These are phyloP conservation scores for Empidonax alnorum DNA, from an alignment of 2,113 vertebrate genomes.

Conservation along the genomic window DNA sequence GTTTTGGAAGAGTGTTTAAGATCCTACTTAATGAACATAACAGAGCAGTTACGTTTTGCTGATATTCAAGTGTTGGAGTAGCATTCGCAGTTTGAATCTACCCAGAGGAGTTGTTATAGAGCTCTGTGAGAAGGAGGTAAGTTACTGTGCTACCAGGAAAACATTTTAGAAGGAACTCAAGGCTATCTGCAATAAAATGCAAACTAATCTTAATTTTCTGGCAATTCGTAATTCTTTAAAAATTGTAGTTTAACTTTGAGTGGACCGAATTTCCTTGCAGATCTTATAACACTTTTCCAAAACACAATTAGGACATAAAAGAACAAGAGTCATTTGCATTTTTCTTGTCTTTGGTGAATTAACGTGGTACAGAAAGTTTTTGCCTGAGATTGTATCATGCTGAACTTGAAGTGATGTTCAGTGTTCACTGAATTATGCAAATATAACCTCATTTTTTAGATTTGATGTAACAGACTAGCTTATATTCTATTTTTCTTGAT, in stretches of 20 bases:
- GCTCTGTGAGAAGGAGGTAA: not conserved
- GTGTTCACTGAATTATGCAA: constrained; percentile 60
- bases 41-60: constrained; percentile 16
- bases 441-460: constrained; percentile 55
- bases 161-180: not conserved
- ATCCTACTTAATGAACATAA: not conserved
- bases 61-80: not conserved
- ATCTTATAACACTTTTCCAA: not conserved
- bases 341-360: constrained; percentile 24
- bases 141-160: not conserved
- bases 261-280: not conserved
- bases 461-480: not conserved
- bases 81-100: not conserved
- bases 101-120: not conserved
- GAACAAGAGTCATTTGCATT: not conserved
- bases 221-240: not conserved
- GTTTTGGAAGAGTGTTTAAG: not conserved
- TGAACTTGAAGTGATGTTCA: constrained; percentile 20
- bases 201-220: not conserved
- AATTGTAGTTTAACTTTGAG: not conserved
- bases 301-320: not conserved
- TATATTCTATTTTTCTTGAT: constrained; percentile 30
- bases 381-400: constrained; percentile 24
- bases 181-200: not conserved
- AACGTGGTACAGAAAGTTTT: constrained; percentile 24